Percentiles rank a stretch among this genome's conserved stretches.
These are phyloP conservation scores for Bambusicola thoracicus DNA, from an alignment of 2,113 vertebrate species.

Conservation along the genomic window DNA sequence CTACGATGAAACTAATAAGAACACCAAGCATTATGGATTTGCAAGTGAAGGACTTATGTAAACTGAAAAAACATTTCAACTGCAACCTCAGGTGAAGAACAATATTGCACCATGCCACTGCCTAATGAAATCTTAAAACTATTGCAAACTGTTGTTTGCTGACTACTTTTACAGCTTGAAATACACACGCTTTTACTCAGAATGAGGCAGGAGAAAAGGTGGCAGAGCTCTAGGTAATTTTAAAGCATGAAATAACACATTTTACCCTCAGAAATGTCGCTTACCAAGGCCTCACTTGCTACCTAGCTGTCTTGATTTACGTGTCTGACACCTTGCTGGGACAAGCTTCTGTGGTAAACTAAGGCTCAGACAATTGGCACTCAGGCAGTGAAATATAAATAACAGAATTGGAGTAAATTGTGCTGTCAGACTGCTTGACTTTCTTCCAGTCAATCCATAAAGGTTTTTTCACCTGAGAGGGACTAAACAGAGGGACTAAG, in stretches of 20 bases:
- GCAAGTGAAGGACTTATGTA: background rate
- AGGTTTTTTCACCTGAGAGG: background rate
- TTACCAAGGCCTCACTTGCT: background rate
- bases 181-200: background rate
- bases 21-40: background rate
- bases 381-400: background rate
- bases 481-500: background rate
- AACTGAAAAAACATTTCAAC: background rate
- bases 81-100: background rate
- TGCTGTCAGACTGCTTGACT: background rate
- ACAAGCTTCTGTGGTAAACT: background rate
- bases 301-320: background rate
- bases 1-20: background rate
- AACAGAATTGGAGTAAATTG: background rate
- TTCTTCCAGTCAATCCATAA: background rate
- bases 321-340: rapidly evolving
- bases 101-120: background rate
- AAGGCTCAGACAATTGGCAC: background rate
- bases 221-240: background rate
- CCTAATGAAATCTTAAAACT: background rate
- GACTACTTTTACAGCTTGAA: background rate
- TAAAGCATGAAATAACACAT: background rate
- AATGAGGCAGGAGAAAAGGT: background rate
- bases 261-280: background rate
- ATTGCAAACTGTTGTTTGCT: background rate